phyloP scores from a whole-genome alignment of 2,888 invertebrate species.

The Pristionchus maxplancki region DNA sequence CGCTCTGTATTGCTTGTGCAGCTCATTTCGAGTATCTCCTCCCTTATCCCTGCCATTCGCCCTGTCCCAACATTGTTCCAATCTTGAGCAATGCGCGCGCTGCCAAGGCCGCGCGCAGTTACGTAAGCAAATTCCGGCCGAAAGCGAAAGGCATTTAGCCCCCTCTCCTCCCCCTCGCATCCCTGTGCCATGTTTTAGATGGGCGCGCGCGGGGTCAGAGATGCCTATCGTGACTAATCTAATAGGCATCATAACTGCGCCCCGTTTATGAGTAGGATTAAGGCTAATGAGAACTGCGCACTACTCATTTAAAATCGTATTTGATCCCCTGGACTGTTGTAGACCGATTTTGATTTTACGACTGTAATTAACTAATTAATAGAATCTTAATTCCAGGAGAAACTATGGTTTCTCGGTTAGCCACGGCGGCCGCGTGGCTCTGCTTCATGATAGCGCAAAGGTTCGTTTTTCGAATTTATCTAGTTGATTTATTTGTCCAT shows the following conservation, averaged over 20 bases:
- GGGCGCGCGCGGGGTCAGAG: constrained; percentile 49
- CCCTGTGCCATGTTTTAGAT: constrained; percentile 26
- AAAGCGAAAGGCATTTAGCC: constrained; percentile 22
- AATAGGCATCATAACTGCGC: background rate
- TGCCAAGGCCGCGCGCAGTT: background rate
- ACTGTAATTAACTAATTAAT: background rate
- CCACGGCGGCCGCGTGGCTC: constrained; percentile 14
- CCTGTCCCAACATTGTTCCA: constrained; percentile 20
- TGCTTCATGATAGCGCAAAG: background rate
- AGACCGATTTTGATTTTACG: background rate
- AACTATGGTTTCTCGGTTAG: constrained; percentile 33
- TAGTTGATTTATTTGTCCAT: background rate
- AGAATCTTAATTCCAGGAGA: background rate
- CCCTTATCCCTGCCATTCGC: background rate
- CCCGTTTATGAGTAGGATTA: background rate
- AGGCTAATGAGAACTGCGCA: background rate
- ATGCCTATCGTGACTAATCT: constrained; percentile 17
- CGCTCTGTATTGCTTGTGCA: too few species aligned
- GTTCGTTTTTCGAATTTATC: background rate
- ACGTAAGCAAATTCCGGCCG: constrained; percentile 34
- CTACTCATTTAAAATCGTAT: background rate
- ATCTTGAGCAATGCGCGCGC: constrained; percentile 29
- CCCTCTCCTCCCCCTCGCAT: constrained; percentile 32
- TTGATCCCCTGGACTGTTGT: background rate
- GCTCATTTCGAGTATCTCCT: too few species aligned